phyloP scores from a whole-genome alignment of 2,888 invertebrate genomes.

The Agrochola circellaris region DNA sequence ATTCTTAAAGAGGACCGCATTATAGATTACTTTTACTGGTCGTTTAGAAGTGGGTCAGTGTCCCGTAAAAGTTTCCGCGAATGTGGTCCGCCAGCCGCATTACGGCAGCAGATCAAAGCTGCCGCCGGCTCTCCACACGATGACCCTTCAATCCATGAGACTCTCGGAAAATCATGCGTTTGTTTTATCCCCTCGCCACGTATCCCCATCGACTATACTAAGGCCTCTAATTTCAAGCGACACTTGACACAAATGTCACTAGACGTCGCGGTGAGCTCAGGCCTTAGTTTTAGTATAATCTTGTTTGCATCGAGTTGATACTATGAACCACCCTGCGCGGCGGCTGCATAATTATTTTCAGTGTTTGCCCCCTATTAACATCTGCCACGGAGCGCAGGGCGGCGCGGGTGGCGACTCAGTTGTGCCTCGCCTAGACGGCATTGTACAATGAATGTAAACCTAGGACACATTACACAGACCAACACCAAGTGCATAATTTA shows the following conservation, averaged over 20 bases:
- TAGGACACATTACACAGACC: conserved; percentile 48
- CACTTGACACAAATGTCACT: conserved; percentile 54
- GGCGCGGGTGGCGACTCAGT: conserved; percentile 26
- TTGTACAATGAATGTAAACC: conserved; percentile 65
- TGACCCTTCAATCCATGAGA: conserved; percentile 76
- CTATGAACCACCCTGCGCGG: conserved; percentile 59
- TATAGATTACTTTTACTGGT: conserved; percentile 78
- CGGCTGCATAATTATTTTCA: conserved; percentile 79
- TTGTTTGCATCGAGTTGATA: conserved; percentile 66
- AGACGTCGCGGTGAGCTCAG: conserved; percentile 37
- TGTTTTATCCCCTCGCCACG: conserved; percentile 72
- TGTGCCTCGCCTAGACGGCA: conserved; percentile 21
- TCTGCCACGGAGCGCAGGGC: conserved; percentile 58
- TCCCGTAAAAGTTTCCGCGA: conserved; percentile 88
- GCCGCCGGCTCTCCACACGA: conserved; percentile 73
- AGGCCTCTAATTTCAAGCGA: conserved; percentile 60
- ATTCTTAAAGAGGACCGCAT: conserved; percentile 77
- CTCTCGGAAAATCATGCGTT: conserved; percentile 79
- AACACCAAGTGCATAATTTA: conserved; percentile 68
- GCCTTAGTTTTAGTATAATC: conserved; percentile 65
- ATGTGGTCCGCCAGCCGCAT: conserved; percentile 81
- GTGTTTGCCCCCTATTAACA: conserved; percentile 78
- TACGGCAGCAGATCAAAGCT: conserved; percentile 86
- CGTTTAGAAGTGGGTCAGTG: conserved; percentile 86
- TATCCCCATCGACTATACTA: conserved; percentile 59